Conservation (phyloP, 2,113 vertebrate species). For the Centropus bengalensis region DNA sequence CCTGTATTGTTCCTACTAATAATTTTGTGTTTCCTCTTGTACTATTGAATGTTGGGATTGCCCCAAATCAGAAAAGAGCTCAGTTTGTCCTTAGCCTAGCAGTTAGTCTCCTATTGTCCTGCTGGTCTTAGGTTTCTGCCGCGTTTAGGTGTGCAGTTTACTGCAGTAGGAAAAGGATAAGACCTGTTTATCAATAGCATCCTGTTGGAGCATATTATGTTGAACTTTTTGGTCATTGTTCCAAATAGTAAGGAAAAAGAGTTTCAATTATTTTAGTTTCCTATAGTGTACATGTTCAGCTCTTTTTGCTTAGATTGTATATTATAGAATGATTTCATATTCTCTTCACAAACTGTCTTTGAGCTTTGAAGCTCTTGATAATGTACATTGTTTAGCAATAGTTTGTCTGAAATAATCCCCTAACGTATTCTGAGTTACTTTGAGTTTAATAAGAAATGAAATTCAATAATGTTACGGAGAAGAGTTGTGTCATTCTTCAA, state of each 20-base stretch:
- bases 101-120: not conserved
- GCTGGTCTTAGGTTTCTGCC: not conserved
- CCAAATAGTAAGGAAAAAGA: not conserved
- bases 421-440: not conserved
- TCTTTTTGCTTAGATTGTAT: not conserved
- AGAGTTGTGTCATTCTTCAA: not conserved
- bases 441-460: not conserved
- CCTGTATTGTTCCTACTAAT: not conserved
- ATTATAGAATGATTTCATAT: not conserved
- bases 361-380: not conserved
- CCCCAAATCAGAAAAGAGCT: not conserved
- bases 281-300: not conserved
- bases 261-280: not conserved
- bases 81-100: not conserved
- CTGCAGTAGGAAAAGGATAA: not conserved
- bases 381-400: not conserved
- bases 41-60: not conserved
- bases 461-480: not conserved
- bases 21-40: not conserved
- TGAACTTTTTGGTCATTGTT: not conserved
- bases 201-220: not conserved
- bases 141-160: not conserved
- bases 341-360: not conserved
- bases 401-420: not conserved
- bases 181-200: not conserved